Conservation (phyloP, 2,797 vertebrate genomes). For the Scleropages formosus region DNA sequence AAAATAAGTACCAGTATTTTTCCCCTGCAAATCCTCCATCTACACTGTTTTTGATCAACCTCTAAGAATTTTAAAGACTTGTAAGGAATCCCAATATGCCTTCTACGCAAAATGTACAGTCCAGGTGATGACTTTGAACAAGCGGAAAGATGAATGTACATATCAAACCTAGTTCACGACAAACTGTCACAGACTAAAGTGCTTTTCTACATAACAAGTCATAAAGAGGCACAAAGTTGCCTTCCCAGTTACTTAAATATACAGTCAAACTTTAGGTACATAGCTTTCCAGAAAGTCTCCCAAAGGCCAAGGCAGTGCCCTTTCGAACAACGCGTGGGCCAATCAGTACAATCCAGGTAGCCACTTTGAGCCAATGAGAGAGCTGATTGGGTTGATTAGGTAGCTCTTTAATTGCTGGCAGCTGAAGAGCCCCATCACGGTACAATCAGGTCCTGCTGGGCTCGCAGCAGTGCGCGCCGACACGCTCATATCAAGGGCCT, state of each 20-base stretch:
- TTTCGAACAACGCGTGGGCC: neutral
- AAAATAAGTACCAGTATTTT: too few species aligned
- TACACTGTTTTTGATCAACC: too few species aligned
- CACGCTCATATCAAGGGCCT: constrained; percentile 2
- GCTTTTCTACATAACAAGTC: neutral
- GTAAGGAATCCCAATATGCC: too few species aligned
- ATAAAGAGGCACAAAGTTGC: neutral
- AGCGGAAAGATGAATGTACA: neutral
- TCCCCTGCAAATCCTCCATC: too few species aligned
- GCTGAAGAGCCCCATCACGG: constrained; percentile 14
- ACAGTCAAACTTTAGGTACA: neutral
- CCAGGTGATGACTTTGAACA: too few species aligned
- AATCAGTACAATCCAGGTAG: neutral
- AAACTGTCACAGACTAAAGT: neutral
- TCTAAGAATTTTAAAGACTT: too few species aligned
- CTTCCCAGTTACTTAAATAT: neutral
- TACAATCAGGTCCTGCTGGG: constrained; percentile 15
- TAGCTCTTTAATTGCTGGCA: constrained; percentile 16
- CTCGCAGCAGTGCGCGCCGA: neutral
- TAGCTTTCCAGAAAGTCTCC: neutral
- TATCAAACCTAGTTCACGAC: neutral
- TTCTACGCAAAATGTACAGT: too few species aligned
- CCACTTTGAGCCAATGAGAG: constrained; percentile 15
- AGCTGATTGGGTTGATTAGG: constrained; percentile 8
- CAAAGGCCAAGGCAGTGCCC: neutral